Conservation (phyloP, 1,140 invertebrate species). For the Brachionus koreanus region DNA sequence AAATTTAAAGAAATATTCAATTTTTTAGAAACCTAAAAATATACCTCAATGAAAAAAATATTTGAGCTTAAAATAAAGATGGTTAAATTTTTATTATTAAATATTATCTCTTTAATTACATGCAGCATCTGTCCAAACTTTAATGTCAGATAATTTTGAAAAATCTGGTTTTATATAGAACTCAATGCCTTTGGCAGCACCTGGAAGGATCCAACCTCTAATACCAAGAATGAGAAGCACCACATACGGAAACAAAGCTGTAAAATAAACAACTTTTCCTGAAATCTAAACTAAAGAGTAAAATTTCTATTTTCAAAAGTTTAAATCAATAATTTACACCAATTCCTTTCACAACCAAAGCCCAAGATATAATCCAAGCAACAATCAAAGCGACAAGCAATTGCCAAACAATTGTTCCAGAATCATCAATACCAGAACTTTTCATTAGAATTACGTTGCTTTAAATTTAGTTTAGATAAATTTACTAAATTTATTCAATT, state of each 20-base stretch:
- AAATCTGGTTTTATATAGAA: slow-evolving; percentile 50
- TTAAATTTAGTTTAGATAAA: neutral
- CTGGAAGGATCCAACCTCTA: slow-evolving; percentile 77
- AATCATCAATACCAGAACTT: slow-evolving; percentile 45
- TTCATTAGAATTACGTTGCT: slow-evolving; percentile 6
- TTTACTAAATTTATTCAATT: neutral
- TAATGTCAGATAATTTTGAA: neutral
- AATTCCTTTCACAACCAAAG: slow-evolving; percentile 47
- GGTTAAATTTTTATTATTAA: neutral
- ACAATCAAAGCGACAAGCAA: slow-evolving; percentile 36
- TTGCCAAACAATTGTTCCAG: slow-evolving; percentile 44
- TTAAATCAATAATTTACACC: slow-evolving; percentile 70
- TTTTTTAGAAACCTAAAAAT: slow-evolving; percentile 49
- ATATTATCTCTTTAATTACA: slow-evolving; percentile 53
- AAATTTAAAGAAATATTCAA: neutral
- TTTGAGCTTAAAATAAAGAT: slow-evolving; percentile 60
- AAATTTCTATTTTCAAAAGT: slow-evolving; percentile 50
- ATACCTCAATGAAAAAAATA: slow-evolving; percentile 73
- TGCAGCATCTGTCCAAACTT: slow-evolving; percentile 78
- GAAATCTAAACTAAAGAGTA: slow-evolving; percentile 68
- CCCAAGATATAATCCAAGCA: slow-evolving; percentile 44
- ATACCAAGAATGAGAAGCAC: slow-evolving; percentile 80
- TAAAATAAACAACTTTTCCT: slow-evolving; percentile 80
- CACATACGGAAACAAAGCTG: slow-evolving; percentile 88
- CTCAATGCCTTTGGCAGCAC: slow-evolving; percentile 48